These are phyloP conservation scores for Cylas formicarius DNA, from an alignment of 1,140 invertebrate species.

Conservation along the genomic window DNA sequence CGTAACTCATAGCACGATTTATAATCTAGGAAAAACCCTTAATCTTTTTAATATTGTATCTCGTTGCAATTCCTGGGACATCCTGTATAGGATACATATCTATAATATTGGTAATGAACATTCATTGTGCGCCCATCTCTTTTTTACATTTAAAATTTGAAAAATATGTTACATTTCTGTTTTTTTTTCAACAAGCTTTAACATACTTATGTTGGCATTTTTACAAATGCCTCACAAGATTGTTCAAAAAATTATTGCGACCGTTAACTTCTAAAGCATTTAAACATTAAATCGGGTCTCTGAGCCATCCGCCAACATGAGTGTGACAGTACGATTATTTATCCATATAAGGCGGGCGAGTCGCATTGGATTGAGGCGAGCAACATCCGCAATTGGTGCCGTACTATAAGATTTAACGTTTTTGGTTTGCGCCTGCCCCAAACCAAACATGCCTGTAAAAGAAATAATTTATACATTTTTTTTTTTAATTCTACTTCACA, in stretches of 20 bases:
- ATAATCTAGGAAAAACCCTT: no score
- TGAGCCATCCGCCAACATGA: slow-evolving; percentile 87
- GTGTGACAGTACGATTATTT: slow-evolving; percentile 80
- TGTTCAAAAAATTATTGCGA: neutral
- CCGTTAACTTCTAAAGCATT: slow-evolving; percentile 15
- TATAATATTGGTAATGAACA: neutral
- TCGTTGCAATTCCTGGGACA: no score
- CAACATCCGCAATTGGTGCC: slow-evolving; percentile 80
- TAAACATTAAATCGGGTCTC: slow-evolving; percentile 87
- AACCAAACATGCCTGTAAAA: slow-evolving; percentile 73
- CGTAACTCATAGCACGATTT: no score
- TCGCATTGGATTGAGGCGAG: slow-evolving; percentile 77
- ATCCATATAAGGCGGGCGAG: slow-evolving; percentile 87
- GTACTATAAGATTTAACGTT: slow-evolving; percentile 92
- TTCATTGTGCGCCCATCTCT: neutral
- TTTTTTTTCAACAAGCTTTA: neutral
- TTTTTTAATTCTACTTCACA: no score
- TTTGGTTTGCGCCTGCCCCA: slow-evolving; percentile 83
- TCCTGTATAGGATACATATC: neutral
- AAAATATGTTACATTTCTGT: neutral
- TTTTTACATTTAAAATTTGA: neutral
- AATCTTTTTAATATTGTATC: no score
- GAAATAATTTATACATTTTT: no score
- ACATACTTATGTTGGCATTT: neutral
- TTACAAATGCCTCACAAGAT: neutral